These are phyloP conservation scores for Copidosoma floridanum DNA, from an alignment of 1,140 invertebrate species.

Conservation along the genomic window DNA sequence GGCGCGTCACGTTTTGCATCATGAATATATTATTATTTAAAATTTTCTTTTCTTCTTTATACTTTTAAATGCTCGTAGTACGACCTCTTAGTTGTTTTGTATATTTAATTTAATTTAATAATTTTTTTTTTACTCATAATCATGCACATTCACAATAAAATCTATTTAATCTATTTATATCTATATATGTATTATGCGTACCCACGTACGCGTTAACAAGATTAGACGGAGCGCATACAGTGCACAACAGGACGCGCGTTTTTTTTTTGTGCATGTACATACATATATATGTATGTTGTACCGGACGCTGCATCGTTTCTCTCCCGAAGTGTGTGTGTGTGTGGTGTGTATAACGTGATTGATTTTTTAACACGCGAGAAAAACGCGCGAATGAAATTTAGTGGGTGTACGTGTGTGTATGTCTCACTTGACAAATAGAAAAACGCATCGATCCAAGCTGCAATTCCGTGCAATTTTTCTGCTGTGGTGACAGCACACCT, in stretches of 20 bases:
- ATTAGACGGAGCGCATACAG: slow-evolving; percentile 7
- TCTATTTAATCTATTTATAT: too few relatives aligned
- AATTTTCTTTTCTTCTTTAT: background rate
- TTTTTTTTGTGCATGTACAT: background rate
- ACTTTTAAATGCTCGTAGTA: slow-evolving; percentile 13
- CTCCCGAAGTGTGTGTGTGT: too few relatives aligned
- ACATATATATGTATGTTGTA: too few relatives aligned
- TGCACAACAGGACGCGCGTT: slow-evolving; percentile 3
- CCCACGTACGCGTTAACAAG: slow-evolving; percentile 24
- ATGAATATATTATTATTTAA: background rate
- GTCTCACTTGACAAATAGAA: too few relatives aligned
- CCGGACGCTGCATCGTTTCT: background rate
- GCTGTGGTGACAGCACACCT: too few relatives aligned
- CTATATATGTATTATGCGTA: too few relatives aligned
- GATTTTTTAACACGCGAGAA: background rate
- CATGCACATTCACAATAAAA: slow-evolving; percentile 10
- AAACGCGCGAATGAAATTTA: slow-evolving; percentile 9
- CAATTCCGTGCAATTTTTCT: too few relatives aligned
- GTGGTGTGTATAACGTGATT: background rate
- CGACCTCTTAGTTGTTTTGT: slow-evolving; percentile 16
- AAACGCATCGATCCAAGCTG: too few relatives aligned
- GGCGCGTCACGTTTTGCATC: background rate
- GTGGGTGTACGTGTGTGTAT: too few relatives aligned
- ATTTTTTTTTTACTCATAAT: too few relatives aligned
- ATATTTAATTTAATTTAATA: too few relatives aligned